Percentiles rank a stretch among this genome's conserved stretches.
Conservation (phyloP, 2,797 vertebrate genomes). For the Cyclura pinguis region DNA sequence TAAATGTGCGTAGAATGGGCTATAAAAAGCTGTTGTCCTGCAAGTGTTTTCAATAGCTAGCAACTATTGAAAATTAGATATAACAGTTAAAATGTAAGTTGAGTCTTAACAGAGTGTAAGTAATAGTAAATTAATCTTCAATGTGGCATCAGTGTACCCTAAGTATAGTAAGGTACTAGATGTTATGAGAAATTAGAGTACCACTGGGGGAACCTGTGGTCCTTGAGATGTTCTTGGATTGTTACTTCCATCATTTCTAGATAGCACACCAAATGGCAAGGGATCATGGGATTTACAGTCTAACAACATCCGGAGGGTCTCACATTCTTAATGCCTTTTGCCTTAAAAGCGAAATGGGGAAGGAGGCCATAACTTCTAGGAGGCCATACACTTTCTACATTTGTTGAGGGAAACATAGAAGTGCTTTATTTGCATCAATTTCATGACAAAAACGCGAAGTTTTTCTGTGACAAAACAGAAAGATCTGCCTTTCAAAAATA, state of each 20-base stretch:
- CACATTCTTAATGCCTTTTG: neutral
- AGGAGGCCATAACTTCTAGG: too few relatives aligned
- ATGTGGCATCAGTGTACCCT: neutral
- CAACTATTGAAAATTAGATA: neutral
- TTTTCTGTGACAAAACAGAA: neutral
- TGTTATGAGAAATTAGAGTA: neutral
- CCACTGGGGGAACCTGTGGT: neutral
- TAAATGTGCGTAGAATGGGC: neutral
- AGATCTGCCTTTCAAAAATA: neutral
- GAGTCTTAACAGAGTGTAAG: neutral
- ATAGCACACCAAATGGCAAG: neutral
- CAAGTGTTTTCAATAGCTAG: neutral
- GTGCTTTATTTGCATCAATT: too few relatives aligned
- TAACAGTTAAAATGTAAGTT: neutral
- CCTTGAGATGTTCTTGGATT: neutral
- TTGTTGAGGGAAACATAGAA: neutral
- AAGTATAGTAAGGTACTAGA: neutral
- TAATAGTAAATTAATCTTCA: neutral
- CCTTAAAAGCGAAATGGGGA: neutral
- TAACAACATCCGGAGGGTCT: neutral
- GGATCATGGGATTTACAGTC: neutral
- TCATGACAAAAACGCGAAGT: neutral
- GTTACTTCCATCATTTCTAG: neutral
- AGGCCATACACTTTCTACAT: too few relatives aligned
- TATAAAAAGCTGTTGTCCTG: slow-evolving; percentile 1